These are phyloP conservation scores for Lepidurus packardi DNA, from an alignment of 1,140 invertebrate genomes.

Conservation along the genomic window DNA sequence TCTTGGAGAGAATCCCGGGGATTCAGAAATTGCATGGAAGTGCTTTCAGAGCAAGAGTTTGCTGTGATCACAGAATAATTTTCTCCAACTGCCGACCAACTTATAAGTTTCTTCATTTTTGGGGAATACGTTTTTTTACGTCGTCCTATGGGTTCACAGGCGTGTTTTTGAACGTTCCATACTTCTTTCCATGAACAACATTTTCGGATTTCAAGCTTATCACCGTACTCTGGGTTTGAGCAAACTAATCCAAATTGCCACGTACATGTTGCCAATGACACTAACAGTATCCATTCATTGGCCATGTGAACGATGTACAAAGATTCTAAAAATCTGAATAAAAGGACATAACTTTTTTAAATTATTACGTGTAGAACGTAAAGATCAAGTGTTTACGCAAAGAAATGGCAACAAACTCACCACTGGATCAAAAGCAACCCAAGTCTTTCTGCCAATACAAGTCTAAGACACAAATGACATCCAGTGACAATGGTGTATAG, in stretches of 20 bases:
- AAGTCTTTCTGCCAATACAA: too few species aligned
- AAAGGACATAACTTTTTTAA: too few species aligned
- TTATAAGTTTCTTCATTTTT: background rate
- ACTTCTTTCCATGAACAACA: background rate
- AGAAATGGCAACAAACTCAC: too few species aligned
- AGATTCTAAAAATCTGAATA: too few species aligned
- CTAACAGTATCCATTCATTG: background rate
- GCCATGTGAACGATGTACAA: too few species aligned
- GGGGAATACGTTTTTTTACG: background rate
- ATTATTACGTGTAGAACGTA: too few species aligned
- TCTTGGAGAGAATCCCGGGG: background rate
- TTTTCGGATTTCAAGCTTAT: background rate
- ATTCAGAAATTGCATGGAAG: background rate
- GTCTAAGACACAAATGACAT: too few species aligned
- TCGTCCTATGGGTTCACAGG: background rate
- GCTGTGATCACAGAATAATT: background rate
- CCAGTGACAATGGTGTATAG: too few species aligned
- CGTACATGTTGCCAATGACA: background rate
- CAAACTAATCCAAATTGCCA: background rate
- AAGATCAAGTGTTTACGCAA: too few species aligned
- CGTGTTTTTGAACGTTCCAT: background rate
- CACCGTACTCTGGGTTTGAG: background rate
- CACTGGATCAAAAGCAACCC: too few species aligned
- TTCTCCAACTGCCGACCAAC: background rate
- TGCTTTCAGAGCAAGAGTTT: background rate